A percentile compares a stretch with the other conserved stretches of the same genome.
These are phyloP conservation scores for Leptestheria dahalacensis DNA, from an alignment of 1,140 invertebrate genomes.

Conservation along the genomic window DNA sequence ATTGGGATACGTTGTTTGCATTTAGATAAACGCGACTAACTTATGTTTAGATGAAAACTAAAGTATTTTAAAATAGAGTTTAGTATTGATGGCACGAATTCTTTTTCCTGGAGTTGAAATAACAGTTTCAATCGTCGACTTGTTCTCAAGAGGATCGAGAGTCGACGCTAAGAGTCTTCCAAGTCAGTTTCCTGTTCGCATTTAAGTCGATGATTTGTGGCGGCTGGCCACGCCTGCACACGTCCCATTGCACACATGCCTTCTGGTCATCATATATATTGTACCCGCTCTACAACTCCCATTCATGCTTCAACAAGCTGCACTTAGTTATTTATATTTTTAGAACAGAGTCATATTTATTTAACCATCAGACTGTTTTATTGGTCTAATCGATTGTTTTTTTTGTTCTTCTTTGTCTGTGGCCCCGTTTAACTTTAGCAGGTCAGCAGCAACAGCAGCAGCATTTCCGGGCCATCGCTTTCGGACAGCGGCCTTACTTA, in stretches of 20 bases:
- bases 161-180: too few relatives aligned
- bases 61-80: too few relatives aligned
- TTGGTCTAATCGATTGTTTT: background rate
- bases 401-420: background rate
- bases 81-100: too few relatives aligned
- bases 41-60: too few relatives aligned
- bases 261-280: background rate
- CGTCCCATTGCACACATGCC: background rate
- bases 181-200: background rate
- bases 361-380: background rate
- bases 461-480: background rate
- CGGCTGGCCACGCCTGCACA: background rate
- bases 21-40: too few relatives aligned
- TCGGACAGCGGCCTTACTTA: constrained; percentile 7
- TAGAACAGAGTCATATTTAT: too few relatives aligned
- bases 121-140: too few relatives aligned
- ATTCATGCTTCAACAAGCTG: background rate
- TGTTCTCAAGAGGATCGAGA: background rate
- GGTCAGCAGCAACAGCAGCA: constrained; percentile 3
- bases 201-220: background rate
- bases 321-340: too few relatives aligned
- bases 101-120: too few relatives aligned
- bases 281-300: background rate
- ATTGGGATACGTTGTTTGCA: too few relatives aligned
- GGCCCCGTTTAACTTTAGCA: too few relatives aligned